Base-by-base conservation (phyloP, 2,888 invertebrate genomes). In the Monopis laevigella region DNA sequence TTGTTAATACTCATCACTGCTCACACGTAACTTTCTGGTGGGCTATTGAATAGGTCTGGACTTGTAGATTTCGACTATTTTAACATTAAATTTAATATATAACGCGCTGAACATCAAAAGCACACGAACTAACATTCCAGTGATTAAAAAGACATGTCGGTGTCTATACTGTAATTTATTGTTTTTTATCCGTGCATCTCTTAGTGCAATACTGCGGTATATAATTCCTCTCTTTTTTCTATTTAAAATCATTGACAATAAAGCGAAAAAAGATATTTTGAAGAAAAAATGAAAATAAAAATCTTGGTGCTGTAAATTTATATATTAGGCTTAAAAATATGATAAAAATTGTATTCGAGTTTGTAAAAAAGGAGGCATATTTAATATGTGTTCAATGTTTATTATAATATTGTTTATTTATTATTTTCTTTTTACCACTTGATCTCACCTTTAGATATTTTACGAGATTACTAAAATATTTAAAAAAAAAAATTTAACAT, bases 251-350 rank as follows among this genome's bases (percentile, higher is more conserved):
- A 75, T 75, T 69, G 80, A 80, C 80, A 78, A 80, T 78, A 80
- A 80, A 70, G 77, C 72, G 71, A 75, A 74, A 67, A 75, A 67
- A 75, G 68, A 65, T 66, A 74, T 75, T 77, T 77, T 78, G 77
- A 74, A 73, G 71, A 73, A 75, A 75, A 73, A 65, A 70, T 36
- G 14, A 17, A 16, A 42, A 42, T 42, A 36, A 72, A 78, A 75
- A 77, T 73, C 75, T 80, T 80, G 80, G 80, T 80, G 80, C 80
- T 80, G 80, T 75, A 77, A 80, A 80, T 74, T 78, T 69, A 78
- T 80, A 78, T 78, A 80, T 78, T 80, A 78, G 78, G 78, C 77
- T 78, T 80, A 78, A 80, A 77, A 73, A 65, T 73, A 71, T 29
- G 29, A 40, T 68, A 60, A 67, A 66, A 61, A 70, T 62, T 58